Evolutionary conservation across 1,140 invertebrate species (phyloP).

Genomic region (Meloidogyne floridensis): DNA sequence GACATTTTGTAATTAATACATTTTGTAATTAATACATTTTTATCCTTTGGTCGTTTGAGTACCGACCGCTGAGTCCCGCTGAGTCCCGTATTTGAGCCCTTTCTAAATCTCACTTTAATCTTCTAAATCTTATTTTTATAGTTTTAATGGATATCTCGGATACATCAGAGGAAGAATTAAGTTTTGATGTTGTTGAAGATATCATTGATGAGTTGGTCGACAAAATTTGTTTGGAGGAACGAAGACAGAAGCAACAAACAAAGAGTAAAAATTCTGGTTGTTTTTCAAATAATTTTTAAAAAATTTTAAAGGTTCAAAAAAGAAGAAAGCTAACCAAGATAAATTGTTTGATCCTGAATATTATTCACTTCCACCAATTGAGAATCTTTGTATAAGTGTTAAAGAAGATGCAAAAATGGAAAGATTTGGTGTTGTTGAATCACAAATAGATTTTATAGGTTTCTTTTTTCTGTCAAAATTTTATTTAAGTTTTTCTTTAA

Average conservation of each 20-base stretch:
- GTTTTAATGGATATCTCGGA: neutral
- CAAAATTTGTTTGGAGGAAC: neutral
- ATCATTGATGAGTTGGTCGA: neutral
- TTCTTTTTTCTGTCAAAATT: constrained; percentile 19
- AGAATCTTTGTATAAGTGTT: constrained; percentile 43
- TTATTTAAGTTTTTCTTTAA: constrained; percentile 31
- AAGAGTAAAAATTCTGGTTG: neutral
- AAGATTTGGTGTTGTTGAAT: constrained; percentile 46
- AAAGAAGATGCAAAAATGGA: constrained; percentile 37
- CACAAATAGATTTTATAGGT: constrained; percentile 49
- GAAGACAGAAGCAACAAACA: neutral
- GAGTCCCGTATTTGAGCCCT: too few relatives aligned
- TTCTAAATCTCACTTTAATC: neutral
- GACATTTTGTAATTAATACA: neutral
- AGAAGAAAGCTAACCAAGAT: neutral
- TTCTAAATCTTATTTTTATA: neutral
- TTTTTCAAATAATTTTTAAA: neutral
- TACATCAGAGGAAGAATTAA: neutral
- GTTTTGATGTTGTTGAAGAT: neutral
- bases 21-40: neutral
- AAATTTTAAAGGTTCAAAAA: neutral
- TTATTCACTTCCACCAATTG: constrained; percentile 40
- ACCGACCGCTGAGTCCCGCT: too few relatives aligned
- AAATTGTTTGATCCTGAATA: constrained; percentile 43
- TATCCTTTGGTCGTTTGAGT: too few relatives aligned